Base-by-base conservation (phyloP, 2,113 vertebrate species). In the Osmerus mordax region DNA sequence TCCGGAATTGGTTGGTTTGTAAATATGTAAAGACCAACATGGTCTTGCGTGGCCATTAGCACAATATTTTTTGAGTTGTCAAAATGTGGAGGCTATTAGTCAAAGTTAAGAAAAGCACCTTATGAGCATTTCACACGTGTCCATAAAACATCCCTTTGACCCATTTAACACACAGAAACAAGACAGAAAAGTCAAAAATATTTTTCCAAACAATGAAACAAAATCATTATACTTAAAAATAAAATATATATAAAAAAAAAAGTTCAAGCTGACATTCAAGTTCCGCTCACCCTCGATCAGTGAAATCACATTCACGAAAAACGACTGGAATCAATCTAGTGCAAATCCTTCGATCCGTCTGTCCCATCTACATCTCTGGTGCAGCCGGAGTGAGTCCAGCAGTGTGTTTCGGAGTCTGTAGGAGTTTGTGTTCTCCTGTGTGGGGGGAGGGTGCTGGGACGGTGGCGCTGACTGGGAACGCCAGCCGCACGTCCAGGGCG, bases 401-500 rank as follows among this genome's bases (percentile, higher is more conserved):
- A 3, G 81, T 84, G 81, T 86, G 89, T 87, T 91, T 89, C 6
- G 88, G 83, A 86, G 88, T 89, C 82, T 88, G 89, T 88, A 87
- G 83, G 71, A 89, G 88, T 86, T 89, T 88, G 80, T 83, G 83
- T 91, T 95, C 96, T 94, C 96, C 95, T 93, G 92, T 90, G 19
- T 1, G 41, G 41, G n/a, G 16, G 58, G 58, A 16, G 19, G 92
- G 83, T 89, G 88, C 18, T 88, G 89, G 83, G 86, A 93, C 92
- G 92, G 94, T 94, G 92, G 94, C 93, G 69, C 96, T 93, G 74
- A 98, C 94, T 18, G 96, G 96, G 86, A 95, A 94, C 36, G 94
- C 91, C 82, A 98, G 96, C 92, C 94, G 92, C 78, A 98, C 95
- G 61, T 97, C 97, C 89, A 98, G 93, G 72, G 95, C 96, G 85